These are phyloP conservation scores for Oscheius sp. DNA, from an alignment of 2,888 invertebrate genomes.

Conservation along the genomic window DNA sequence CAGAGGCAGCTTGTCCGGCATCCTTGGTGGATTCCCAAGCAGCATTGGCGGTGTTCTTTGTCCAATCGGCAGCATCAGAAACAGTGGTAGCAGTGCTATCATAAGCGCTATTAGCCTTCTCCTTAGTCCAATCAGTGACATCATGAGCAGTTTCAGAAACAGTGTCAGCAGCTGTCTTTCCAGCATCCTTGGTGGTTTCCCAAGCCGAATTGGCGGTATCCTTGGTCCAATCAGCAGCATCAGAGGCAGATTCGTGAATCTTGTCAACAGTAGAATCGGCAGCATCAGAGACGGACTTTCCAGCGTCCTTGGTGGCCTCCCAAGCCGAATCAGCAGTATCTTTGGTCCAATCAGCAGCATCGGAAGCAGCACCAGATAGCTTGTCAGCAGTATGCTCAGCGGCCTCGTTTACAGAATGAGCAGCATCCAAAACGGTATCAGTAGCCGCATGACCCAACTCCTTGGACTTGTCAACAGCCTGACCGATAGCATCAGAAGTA, in stretches of 20 bases:
- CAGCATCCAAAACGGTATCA: background rate
- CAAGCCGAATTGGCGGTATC: conserved; percentile 1
- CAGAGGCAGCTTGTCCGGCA: background rate
- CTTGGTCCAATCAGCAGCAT: conserved; percentile 5
- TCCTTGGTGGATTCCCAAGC: background rate
- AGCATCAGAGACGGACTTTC: background rate
- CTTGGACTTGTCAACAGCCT: conserved; percentile 18
- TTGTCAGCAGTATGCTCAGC: background rate
- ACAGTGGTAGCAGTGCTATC: background rate
- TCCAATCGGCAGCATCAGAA: background rate
- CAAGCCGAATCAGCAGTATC: background rate
- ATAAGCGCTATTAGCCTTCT: background rate
- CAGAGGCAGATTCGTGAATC: background rate
- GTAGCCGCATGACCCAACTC: background rate
- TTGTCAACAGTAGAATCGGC: background rate
- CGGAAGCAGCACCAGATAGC: background rate
- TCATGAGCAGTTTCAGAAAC: background rate
- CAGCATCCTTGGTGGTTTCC: conserved; percentile 16
- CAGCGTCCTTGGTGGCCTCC: background rate
- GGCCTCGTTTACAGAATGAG: background rate
- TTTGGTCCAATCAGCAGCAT: background rate
- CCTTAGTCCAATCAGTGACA: background rate
- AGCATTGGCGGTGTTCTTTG: background rate
- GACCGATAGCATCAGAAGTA: too few relatives aligned
- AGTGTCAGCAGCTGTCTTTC: conserved; percentile 1